Evolutionary conservation across 2,797 vertebrate genomes (phyloP).

Genomic region (Ctenosaura bakeri): DNA sequence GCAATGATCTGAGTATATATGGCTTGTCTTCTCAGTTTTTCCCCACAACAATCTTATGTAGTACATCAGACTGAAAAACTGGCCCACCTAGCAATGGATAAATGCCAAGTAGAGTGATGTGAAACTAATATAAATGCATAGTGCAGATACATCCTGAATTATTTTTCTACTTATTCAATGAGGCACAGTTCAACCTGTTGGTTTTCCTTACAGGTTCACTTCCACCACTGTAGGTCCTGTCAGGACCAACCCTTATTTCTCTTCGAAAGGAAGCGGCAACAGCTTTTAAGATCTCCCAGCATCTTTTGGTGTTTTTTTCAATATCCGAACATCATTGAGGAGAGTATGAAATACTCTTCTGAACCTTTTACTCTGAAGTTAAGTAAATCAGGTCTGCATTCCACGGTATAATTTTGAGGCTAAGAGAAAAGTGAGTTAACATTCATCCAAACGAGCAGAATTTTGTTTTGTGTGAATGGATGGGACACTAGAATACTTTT

Average conservation of each 20-base stretch:
- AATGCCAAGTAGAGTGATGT: too few species aligned
- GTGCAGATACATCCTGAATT: too few species aligned
- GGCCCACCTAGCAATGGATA: too few species aligned
- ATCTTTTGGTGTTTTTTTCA: neutral
- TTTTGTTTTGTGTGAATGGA: slow-evolving; percentile 67
- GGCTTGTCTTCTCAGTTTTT: too few species aligned
- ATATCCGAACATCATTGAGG: slow-evolving; percentile 28
- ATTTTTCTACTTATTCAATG: neutral
- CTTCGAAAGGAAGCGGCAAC: slow-evolving; percentile 59
- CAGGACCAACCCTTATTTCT: slow-evolving; percentile 60
- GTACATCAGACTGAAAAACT: too few species aligned
- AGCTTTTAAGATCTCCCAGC: slow-evolving; percentile 58
- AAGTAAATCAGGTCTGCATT: slow-evolving; percentile 37
- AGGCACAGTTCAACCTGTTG: neutral
- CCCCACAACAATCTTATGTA: too few species aligned
- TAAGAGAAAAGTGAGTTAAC: slow-evolving; percentile 47
- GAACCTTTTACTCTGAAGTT: slow-evolving; percentile 41
- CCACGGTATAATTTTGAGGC: neutral
- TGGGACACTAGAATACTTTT: slow-evolving; percentile 44
- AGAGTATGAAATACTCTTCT: neutral
- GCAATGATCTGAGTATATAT: too few species aligned
- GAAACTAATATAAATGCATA: too few species aligned
- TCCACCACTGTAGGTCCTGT: slow-evolving; percentile 58
- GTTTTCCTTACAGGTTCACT: slow-evolving; percentile 67
- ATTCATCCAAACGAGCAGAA: slow-evolving; percentile 38